A percentile compares a stretch with the other conserved stretches of the same genome.
phyloP scores from a whole-genome alignment of 1,140 invertebrate species.

The Laodelphax striatellus region DNA sequence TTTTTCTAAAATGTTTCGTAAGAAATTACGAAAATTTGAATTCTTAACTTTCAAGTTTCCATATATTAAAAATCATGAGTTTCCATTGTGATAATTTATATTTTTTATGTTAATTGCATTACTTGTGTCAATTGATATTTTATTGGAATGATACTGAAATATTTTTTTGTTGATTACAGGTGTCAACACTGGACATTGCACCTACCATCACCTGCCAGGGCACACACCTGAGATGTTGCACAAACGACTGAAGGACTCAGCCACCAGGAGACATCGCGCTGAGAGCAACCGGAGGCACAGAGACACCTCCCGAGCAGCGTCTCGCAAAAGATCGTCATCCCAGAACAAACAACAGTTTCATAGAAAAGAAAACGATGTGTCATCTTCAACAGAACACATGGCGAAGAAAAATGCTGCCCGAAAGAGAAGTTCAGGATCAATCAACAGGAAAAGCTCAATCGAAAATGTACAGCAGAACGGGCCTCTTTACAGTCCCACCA shows the following conservation, averaged over 20 bases:
- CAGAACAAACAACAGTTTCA: neutral
- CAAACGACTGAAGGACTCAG: conserved; percentile 1
- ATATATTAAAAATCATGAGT: too few species aligned
- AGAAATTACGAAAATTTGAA: too few species aligned
- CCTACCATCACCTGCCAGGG: conserved; percentile 12
- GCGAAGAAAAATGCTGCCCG: neutral
- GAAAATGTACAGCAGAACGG: neutral
- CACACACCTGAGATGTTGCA: conserved; percentile 7
- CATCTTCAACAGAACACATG: neutral
- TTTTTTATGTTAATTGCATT: too few species aligned
- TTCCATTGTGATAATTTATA: too few species aligned
- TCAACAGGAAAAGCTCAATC: neutral
- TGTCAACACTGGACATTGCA: conserved; percentile 19
- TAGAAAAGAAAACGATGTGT: neutral
- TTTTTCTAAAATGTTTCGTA: too few species aligned
- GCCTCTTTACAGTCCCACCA: neutral
- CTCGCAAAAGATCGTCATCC: neutral
- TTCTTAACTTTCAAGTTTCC: too few species aligned
- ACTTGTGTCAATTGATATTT: too few species aligned
- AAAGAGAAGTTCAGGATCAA: neutral
- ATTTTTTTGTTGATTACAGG: conserved; percentile 10
- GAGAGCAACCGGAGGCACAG: neutral
- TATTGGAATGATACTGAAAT: too few species aligned
- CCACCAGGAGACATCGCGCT: neutral
- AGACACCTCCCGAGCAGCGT: neutral